Evolutionary conservation across 2,888 invertebrate genomes (phyloP), one percentile per base, ranked within the genome.

Genomic region (Fragum whitleyi): DNA sequence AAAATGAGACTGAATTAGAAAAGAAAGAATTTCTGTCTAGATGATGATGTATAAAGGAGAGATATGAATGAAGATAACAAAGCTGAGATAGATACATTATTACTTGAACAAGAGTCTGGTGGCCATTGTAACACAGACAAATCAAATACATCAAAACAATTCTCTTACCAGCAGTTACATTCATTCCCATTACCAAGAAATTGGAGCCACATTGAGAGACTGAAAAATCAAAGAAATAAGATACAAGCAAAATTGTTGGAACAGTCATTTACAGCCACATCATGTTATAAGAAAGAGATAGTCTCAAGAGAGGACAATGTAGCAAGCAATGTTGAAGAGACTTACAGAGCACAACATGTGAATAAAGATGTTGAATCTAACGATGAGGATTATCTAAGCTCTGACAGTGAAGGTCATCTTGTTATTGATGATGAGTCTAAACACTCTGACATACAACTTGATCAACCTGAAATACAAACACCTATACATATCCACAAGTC

Each of bases 191-290:
- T 79, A 61, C 84, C 84, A 28, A 81, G 61, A 74, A 85, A 85
- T 32, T 85, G 84, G 84, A 69, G 67, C 23, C 74, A 85, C n/a
- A 77, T 85, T 19, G 77, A 79, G 42, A 73, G 65, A 32, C 59
- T 85, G 28, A 85, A 77, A 53, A 61, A 14, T 42, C 74, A 77
- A 53, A 77, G 74, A 67, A 19, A 70, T 28, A 6, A 47, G 21
- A 26, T 81, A n/a, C 74, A 81, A 65, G 65, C 77, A 59, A 62
- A 74, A n/a, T 65, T 65, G 42, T 23, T 47, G 14, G 7, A 47
- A 14, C 47, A 47, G 47, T 47, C 47, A 47, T 47, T 47, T 47
- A 5, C 5, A 19, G n/a, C 47, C 3, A 36, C 3, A 36, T 36
- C 9, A 9, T 36, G 5, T 36, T 36, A 3, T 6, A 36, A 36